A percentile compares a stretch with the other conserved stretches of the same genome.
These are phyloP conservation scores for Sicus ferrugineus DNA, from an alignment of 2,888 invertebrate species.

Conservation along the genomic window DNA sequence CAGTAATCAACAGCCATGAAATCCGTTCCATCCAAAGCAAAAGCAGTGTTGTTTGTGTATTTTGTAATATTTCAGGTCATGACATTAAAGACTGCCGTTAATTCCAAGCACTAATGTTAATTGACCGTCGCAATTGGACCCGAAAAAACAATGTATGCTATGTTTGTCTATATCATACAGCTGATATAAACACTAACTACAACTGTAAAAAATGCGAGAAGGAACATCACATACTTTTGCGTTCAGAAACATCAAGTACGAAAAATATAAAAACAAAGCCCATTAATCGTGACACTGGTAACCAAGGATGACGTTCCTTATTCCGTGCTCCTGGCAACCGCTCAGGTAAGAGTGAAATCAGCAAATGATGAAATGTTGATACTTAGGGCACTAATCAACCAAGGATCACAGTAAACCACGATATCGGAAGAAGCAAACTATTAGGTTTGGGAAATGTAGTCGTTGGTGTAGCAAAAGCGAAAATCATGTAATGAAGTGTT, in stretches of 20 bases:
- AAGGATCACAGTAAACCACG: constrained; percentile 35
- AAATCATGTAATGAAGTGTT: constrained; percentile 25
- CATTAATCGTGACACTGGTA: constrained; percentile 18
- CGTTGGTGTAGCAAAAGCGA: constrained; percentile 31
- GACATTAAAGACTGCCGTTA: constrained; percentile 10
- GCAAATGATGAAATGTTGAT: constrained; percentile 27
- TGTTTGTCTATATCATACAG: neutral
- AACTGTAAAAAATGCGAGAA: constrained; percentile 17
- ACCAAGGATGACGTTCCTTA: constrained; percentile 7
- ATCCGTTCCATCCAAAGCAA: neutral
- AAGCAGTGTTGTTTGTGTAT: constrained; percentile 9
- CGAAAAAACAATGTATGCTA: neutral
- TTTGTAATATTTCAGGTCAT: constrained; percentile 13
- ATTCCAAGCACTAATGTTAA: constrained; percentile 16
- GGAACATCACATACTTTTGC: neutral
- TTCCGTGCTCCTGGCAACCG: constrained; percentile 23
- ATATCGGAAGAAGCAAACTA: constrained; percentile 36
- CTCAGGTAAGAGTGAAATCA: constrained; percentile 33
- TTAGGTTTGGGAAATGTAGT: constrained; percentile 29
- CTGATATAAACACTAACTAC: neutral
- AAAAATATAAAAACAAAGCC: neutral
- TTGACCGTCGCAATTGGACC: constrained; percentile 4
- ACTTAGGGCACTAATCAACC: constrained; percentile 35
- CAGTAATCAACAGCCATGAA: constrained; percentile 17
- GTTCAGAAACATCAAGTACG: neutral